Conservation (phyloP, 2,888 invertebrate species). For the Leucophora obtusa region DNA sequence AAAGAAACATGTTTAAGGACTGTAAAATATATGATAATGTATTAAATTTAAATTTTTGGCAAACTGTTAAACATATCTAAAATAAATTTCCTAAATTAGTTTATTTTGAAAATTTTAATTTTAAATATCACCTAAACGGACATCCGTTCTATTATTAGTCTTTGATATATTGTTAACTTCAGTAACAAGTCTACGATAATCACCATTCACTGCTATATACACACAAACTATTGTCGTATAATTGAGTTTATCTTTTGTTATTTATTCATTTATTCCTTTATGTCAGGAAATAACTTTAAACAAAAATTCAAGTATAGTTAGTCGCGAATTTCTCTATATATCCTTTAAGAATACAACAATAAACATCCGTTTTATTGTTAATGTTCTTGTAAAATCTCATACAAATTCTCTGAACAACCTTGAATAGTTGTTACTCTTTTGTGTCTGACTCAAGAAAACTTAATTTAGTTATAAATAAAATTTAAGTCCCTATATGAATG, state of each 20-base stretch:
- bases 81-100: constrained; percentile 1
- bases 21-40: background rate
- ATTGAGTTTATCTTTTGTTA: constrained; percentile 12
- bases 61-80: background rate
- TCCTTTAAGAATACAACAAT: constrained; percentile 21
- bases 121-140: constrained; percentile 15
- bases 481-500: background rate
- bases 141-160: constrained; percentile 19
- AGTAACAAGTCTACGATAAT: background rate
- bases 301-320: constrained; percentile 27
- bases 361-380: constrained; percentile 29
- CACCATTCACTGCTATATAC: background rate
- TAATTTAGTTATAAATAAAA: background rate
- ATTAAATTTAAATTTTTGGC: background rate
- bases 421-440: background rate
- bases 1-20: background rate
- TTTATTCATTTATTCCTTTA: constrained; percentile 16
- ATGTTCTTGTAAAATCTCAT: background rate
- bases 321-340: constrained; percentile 11
- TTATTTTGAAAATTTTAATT: constrained; percentile 1
- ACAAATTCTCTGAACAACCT: background rate
- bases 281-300: constrained; percentile 23
- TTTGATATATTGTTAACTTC: background rate
- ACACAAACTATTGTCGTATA: background rate
- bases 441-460: background rate